phyloP scores from a whole-genome alignment of 1,140 invertebrate genomes.

The Dreissena rostriformis region DNA sequence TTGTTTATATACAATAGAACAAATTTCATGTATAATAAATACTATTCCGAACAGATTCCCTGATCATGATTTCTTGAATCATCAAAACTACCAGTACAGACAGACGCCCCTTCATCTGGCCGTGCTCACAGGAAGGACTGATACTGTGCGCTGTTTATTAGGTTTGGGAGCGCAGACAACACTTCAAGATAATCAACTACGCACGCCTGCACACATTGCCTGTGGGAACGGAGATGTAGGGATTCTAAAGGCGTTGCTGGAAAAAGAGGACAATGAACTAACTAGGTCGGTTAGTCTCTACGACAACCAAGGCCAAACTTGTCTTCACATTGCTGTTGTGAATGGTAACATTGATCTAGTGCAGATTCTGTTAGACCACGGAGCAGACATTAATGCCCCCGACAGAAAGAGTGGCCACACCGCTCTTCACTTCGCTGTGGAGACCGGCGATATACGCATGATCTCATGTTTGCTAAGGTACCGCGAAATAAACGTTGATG shows the following conservation, averaged over 20 bases:
- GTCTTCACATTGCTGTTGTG: constrained; percentile 17
- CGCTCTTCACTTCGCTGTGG: constrained; percentile 58
- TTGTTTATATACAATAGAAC: constrained; percentile 6
- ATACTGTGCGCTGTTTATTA: constrained; percentile 86
- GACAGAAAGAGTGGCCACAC: constrained; percentile 70
- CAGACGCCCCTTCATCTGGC: constrained; percentile 89
- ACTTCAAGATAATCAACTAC: constrained; percentile 67
- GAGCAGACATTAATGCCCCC: constrained; percentile 87
- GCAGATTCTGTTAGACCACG: constrained; percentile 51
- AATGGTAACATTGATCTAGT: neutral
- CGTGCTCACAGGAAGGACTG: constrained; percentile 85
- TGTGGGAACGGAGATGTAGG: constrained; percentile 85
- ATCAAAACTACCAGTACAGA: constrained; percentile 65
- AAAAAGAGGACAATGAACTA: neutral
- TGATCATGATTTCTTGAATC: constrained; percentile 57
- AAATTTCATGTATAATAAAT: constrained; percentile 55
- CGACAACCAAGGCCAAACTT: constrained; percentile 31
- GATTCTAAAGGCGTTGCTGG: neutral
- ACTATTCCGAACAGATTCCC: constrained; percentile 63
- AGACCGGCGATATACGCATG: neutral
- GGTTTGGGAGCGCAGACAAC: constrained; percentile 85
- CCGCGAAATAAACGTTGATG: neutral
- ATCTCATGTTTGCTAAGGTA: too few relatives aligned
- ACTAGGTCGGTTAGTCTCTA: neutral
- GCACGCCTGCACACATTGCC: constrained; percentile 75